Evolutionary conservation across 1,140 invertebrate species (phyloP), one percentile per base, ranked within the genome.

Genomic region (Trachelipus rathkii): DNA sequence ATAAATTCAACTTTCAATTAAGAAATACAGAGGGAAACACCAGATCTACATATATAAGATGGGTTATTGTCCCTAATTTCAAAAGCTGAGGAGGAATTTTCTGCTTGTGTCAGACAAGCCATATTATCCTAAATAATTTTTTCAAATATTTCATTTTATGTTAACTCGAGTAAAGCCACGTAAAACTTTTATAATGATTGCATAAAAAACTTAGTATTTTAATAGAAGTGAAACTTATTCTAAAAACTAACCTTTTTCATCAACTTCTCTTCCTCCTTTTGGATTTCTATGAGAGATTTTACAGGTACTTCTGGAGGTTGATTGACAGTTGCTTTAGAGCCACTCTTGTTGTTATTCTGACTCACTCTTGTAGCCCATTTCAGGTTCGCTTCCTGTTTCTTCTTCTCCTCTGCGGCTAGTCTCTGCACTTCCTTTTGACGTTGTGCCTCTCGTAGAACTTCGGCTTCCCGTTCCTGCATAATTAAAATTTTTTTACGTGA

Each of bases 241-340:
- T 33, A 33, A 21, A 33, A 43, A 75, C 44, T 86, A 84, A 87
- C 89, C 86, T 89, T 90, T 21, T 88, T 84, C 72, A 92, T 84
- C 44, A 88, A 87, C 79, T 92, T 91, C 71, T 91, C 88, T 83
- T 93, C 92, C 84, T 95, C 93, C 11, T 92, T 91, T 83, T 95
- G 93, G 83, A 95, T 95, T 82, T 95, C 93, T 13, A 90, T 88
- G 8, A 95, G 85, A 66, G 91, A 92, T 83, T 93, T 92, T 0
- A 92, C 90, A 69, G 88, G 87, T 43, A 77, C 45, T 85, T 84
- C 8, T 86, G 84, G 74, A 82, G 83, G 19, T 8, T 82, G 84
- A 84, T 84, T 79, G 76, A 73, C 71, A 10, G 74, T 66, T 50
- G 75, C 73, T 21, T 72, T 45, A 5, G 68, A 72, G 23, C 44